Conservation (phyloP, 2,113 vertebrate genomes). For the Hemicordylus capensis region DNA sequence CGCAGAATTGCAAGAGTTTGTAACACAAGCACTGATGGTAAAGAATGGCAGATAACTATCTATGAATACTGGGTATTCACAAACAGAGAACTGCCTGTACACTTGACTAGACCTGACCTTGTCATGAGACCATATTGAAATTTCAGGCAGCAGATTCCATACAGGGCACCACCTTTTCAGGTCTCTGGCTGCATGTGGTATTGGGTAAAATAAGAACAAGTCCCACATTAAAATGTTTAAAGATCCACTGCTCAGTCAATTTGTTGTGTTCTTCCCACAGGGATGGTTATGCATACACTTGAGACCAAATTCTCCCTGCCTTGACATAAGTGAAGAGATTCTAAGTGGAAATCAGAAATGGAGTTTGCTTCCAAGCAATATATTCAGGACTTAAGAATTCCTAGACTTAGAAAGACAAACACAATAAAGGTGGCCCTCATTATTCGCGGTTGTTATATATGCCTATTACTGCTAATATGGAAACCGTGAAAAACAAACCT, state of each 20-base stretch:
- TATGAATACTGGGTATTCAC: not conserved
- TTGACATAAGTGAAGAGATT: not conserved
- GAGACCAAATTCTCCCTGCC: not conserved
- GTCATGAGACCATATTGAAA: not conserved
- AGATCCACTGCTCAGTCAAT: not conserved
- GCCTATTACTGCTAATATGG: no score
- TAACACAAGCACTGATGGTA: not conserved
- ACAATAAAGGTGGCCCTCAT: no score
- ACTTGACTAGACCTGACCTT: not conserved
- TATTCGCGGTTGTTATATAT: no score
- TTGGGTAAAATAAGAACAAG: not conserved
- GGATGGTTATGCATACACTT: not conserved
- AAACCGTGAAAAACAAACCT: no score
- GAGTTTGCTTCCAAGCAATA: not conserved
- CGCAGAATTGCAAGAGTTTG: slow-evolving; percentile 30
- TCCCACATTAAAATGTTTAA: not conserved
- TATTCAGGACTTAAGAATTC: not conserved
- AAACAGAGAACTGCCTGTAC: not conserved
- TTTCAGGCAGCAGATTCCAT: not conserved
- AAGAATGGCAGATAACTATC: not conserved
- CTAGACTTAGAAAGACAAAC: not conserved
- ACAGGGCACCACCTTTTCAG: not conserved
- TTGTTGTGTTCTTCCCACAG: not conserved
- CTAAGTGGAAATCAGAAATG: no score
- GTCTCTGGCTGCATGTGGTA: no score